phyloP scores from a whole-genome alignment of 2,797 vertebrate species.

The Mastacembelus armatus region DNA sequence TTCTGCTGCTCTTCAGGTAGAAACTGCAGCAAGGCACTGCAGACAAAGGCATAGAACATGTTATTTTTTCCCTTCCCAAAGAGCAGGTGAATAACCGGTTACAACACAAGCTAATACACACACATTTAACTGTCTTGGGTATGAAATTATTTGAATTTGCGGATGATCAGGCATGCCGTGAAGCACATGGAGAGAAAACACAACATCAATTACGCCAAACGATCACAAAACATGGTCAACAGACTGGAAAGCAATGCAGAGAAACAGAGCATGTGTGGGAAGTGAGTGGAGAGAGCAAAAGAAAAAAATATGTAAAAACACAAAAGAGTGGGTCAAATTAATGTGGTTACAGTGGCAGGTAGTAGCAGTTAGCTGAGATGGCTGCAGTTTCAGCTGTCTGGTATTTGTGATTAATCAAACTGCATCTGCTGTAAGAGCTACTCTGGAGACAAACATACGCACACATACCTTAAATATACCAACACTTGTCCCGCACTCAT shows the following conservation, averaged over 20 bases:
- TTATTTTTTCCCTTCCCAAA: conserved; percentile 2
- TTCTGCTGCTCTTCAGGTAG: not conserved
- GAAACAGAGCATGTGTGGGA: conserved; percentile 28
- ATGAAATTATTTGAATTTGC: conserved; percentile 9
- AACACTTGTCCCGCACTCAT: not conserved
- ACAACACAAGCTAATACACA: not conserved
- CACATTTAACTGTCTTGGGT: conserved; percentile 1
- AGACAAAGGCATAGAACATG: not conserved
- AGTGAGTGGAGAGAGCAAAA: conserved; percentile 10
- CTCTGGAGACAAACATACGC: conserved; percentile 19
- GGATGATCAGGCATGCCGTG: conserved; percentile 16
- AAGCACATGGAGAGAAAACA: conserved; percentile 1
- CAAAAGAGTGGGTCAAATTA: conserved; percentile 2
- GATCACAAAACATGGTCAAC: conserved; percentile 45
- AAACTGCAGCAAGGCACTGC: not conserved
- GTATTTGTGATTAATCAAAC: conserved; percentile 55
- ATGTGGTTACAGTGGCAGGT: conserved; percentile 2
- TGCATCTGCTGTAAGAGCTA: conserved; percentile 28
- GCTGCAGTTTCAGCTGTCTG: conserved; percentile 38
- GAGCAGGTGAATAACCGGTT: conserved; percentile 4
- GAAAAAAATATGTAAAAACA: conserved; percentile 23
- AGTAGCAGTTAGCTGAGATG: conserved; percentile 23
- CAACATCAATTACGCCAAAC: conserved; percentile 46
- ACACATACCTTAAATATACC: conserved; percentile 10
- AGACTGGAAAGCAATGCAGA: conserved; percentile 35